Base-by-base conservation (phyloP, 2,113 vertebrate species). In the Callospermophilus lateralis region DNA sequence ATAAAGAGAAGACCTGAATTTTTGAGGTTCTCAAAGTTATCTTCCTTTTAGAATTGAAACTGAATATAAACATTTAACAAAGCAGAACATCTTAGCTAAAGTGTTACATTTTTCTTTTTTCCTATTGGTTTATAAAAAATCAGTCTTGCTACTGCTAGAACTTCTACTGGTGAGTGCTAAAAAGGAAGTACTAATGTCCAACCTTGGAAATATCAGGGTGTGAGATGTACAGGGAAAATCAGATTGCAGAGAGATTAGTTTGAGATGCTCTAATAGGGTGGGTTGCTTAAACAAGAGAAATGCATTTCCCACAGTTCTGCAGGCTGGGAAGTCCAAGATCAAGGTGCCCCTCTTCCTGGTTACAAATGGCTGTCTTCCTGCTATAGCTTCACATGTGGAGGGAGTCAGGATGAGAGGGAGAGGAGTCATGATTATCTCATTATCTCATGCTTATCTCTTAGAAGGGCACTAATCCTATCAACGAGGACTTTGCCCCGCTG, bases 41-140 rank as follows among this genome's bases (percentile, higher is more conserved):
- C 58, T 92, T 95, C 58, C 45, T 93, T 89, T 70, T 39, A 76
- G 39, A 78, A 74, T 58, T 86, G 12, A 26, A 37, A 90, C 16
- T 74, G 61, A 95, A 79, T 90, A 37, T 55, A 67, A 92, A 51
- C 17, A 42, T 45, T 91, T 85, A 72, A 61, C 8, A 61, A 58
- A 86, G 48, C 39, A 78, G 63, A 74, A 79, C 61, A 67, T 51
- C 24, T 45, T 85, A 94, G 74, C n/a, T 87, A 87, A 90, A 53
- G n/a, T 87, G 51, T 9, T 22, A 0, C 16, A 4, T 55, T 77
- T 94, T 94, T 53, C 5, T 67, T 85, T 85, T 89, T 89, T 73
- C 42, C 76, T 90, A n/a, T 3, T 67, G 63, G 34, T 81, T 67
- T 80, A 39, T 78, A 90, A 87, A 45, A 45, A 78, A 73, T 84